A percentile compares a stretch with the other conserved stretches of the same genome.
Conservation (phyloP, 2,888 invertebrate species). For the Acronicta psi region DNA sequence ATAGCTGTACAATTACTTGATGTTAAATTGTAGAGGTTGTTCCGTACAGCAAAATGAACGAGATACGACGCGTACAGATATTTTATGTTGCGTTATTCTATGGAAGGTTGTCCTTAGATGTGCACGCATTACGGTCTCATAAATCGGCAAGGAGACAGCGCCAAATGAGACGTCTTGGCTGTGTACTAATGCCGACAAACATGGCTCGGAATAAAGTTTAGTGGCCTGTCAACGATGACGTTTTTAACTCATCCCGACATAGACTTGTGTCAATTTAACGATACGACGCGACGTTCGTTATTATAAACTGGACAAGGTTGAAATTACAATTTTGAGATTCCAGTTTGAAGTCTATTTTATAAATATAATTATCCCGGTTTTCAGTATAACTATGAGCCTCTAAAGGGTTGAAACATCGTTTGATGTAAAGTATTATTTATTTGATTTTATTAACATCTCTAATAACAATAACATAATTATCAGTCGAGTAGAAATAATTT, state of each 20-base stretch:
- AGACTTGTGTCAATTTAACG: conserved; percentile 41
- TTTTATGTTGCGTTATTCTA: conserved; percentile 42
- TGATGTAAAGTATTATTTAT: too few relatives aligned
- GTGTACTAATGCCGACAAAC: conserved; percentile 58
- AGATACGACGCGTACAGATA: conserved; percentile 25
- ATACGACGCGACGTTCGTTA: conserved; percentile 29
- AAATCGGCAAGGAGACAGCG: conserved; percentile 63
- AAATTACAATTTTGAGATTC: conserved; percentile 4
- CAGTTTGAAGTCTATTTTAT: not conserved
- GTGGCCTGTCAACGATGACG: conserved; percentile 22
- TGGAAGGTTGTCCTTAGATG: conserved; percentile 53
- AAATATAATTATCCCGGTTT: not conserved
- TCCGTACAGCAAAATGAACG: conserved; percentile 40
- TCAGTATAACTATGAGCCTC: too few relatives aligned
- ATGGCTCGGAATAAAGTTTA: conserved; percentile 38
- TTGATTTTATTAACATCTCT: too few relatives aligned
- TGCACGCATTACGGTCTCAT: conserved; percentile 65
- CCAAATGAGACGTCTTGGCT: conserved; percentile 62
- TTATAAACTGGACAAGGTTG: conserved; percentile 4
- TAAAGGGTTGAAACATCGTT: too few relatives aligned
- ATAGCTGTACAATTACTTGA: conserved; percentile 15
- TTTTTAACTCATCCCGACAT: conserved; percentile 29
- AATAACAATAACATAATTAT: too few relatives aligned
- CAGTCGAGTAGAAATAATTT: too few relatives aligned
- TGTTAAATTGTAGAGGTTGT: conserved; percentile 17